Conservation (phyloP, 2,797 vertebrate species). For the Sebastes itinus region DNA sequence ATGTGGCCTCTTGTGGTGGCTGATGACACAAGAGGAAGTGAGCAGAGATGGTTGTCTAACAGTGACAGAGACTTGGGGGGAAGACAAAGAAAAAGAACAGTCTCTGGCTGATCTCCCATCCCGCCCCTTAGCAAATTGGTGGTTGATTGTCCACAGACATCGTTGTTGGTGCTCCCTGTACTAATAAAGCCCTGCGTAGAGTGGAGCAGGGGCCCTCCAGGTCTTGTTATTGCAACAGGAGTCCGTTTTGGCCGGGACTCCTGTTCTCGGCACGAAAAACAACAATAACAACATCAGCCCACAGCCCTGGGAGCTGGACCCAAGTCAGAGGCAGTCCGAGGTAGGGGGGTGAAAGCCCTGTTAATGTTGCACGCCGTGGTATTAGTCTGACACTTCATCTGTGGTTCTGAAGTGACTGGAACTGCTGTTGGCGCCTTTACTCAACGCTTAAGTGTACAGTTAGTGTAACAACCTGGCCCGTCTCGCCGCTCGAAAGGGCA, state of each 20-base stretch:
- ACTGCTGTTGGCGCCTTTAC: constrained; percentile 23
- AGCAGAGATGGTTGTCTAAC: constrained; percentile 27
- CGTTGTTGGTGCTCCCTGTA: constrained; percentile 60
- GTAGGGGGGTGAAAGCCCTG: constrained; percentile 31
- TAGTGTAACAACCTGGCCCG: constrained; percentile 17
- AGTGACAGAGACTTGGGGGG: constrained; percentile 38
- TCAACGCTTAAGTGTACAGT: neutral
- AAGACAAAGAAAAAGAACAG: constrained; percentile 47
- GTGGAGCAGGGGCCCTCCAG: constrained; percentile 54
- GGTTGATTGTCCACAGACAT: constrained; percentile 76
- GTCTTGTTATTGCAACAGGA: constrained; percentile 75
- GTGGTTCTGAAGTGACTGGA: constrained; percentile 48
- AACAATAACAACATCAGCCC: constrained; percentile 79
- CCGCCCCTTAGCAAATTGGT: constrained; percentile 65
- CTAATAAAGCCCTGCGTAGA: constrained; percentile 58
- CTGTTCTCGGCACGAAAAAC: constrained; percentile 76
- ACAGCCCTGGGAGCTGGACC: constrained; percentile 60
- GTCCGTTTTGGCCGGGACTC: constrained; percentile 70
- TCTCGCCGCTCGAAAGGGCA: constrained; percentile 1
- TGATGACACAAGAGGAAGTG: constrained; percentile 34
- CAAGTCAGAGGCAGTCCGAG: constrained; percentile 50
- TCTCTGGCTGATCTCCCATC: constrained; percentile 58
- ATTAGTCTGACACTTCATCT: constrained; percentile 53
- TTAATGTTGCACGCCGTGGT: constrained; percentile 40
- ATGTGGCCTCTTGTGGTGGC: constrained; percentile 11